Base-by-base conservation (phyloP, 2,888 invertebrate genomes). In the Eurois occulta region DNA sequence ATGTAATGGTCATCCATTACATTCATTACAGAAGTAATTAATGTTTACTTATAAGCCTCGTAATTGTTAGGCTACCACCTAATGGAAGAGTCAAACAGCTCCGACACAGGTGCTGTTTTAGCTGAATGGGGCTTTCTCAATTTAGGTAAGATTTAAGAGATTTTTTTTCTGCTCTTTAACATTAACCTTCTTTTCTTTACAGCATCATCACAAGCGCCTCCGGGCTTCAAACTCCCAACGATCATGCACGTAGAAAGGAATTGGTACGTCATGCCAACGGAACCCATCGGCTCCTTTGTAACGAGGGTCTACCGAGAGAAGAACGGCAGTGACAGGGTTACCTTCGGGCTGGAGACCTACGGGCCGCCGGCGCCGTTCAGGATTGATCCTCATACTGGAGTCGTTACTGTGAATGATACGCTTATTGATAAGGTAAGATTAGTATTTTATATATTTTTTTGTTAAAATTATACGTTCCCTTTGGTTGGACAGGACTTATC, bases 361-460 rank as follows among this genome's bases (percentile, higher is more conserved):
- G 96, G 95, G 0, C 94, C 95, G 0, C 97, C 97, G 8, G 96
- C 98, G 38, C 98, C 98, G 1, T 99, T 99, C 92, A 95, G 97
- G 66, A 98, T 99, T 81, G 97, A 99, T 93, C 97, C 97, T 58
- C 95, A 95, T 7, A 98, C 98, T 0, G 99, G 99, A 48, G 97
- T 97, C 10, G 98, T 99, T 72, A 98, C 97, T 89, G 97, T 99
- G 70, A 98, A 98, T 90, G 98, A 98, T 91, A 98, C 98, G 0
- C 96, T 99, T 52, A 94, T 94, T 89, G 98, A 98, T 91, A 97
- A 98, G 97, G 99, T 99, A 96, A 97, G 78, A 35, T 24, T 11
- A 3, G 0, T 32, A 24, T 38, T 64, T 43, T 18, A 7, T 48
- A 24, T 48, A 8, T 8, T 52, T 48, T 24, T 46, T 48, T 48